A percentile compares a stretch with the other conserved stretches of the same genome.
phyloP scores from a whole-genome alignment of 2,113 vertebrate genomes.

The Lophura nycthemera region DNA sequence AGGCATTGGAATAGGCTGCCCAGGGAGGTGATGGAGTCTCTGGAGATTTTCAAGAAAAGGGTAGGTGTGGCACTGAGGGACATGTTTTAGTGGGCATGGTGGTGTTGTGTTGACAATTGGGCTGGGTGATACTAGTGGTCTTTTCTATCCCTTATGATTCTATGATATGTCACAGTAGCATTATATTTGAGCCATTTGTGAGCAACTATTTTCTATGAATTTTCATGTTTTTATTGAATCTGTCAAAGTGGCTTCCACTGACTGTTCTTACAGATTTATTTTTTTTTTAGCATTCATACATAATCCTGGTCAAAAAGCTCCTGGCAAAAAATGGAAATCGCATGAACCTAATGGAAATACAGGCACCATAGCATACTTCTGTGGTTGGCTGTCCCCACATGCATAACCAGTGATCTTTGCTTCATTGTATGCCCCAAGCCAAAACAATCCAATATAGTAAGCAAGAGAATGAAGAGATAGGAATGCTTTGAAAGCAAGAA shows the following conservation, averaged over 20 bases:
- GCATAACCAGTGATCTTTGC: neutral
- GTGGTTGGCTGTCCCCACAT: neutral
- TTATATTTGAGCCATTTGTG: conserved; percentile 4
- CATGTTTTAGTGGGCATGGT: too few species aligned
- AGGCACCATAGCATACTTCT: neutral
- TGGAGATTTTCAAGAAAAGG: too few species aligned
- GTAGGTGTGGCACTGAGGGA: too few species aligned
- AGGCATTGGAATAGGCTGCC: too few species aligned
- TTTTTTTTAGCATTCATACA: neutral
- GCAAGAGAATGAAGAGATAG: neutral
- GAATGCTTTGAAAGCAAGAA: neutral
- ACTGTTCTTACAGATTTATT: neutral
- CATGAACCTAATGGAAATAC: neutral
- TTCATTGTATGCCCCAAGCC: neutral
- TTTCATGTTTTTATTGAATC: neutral
- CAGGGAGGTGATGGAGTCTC: too few species aligned
- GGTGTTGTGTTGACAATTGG: too few species aligned
- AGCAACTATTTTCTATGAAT: neutral
- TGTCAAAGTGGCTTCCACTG: neutral
- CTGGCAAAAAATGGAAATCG: neutral
- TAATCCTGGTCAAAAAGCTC: neutral
- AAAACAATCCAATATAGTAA: neutral
- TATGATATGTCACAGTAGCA: neutral
- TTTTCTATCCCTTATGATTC: too few species aligned
- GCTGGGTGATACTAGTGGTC: too few species aligned